Evolutionary conservation across 2,888 invertebrate species (phyloP), one percentile per base, ranked within the genome.

Genomic region (Cremastobaeus sp.): DNA sequence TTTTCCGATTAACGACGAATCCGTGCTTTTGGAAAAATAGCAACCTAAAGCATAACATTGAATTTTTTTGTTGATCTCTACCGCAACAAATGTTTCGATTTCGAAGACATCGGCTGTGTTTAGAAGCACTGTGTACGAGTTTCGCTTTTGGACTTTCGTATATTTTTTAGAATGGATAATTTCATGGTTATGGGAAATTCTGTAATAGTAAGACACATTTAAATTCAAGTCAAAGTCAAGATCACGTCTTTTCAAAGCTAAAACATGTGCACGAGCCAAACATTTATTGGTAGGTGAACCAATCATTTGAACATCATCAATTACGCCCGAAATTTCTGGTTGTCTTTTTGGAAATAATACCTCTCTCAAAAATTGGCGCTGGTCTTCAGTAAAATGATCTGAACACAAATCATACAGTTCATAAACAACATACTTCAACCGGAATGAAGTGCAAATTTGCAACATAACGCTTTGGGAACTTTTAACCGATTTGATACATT

Each of bases 381-480:
- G 2, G 2, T 32, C 2, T 17, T 15, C n/a, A 1, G 48, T 2
- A 17, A 48, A 48, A 32, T n/a, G 4, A 2, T 48, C 6, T 1
- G 2, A 14, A 17, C 18, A 28, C 1, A 41, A n/a, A 28, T 59
- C 37, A 17, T 20, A 59, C 0, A 59, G 1, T 18, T 47, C 5
- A n/a, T 15, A 11, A 2, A 41, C 14, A 4, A 43, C 34, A 20
- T n/a, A 9, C 12, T 14, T 18, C 1, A 55, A 2, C n/a, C 64
- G 43, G 37, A 64, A 54, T 1, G 8, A 35, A 28, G 41, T 45
- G 34, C 48, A 20, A 41, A 75, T 66, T 55, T 77, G 77, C 6
- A 6, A 34, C 8, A 66, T 50, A 17, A 72, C 69, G 3, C 18
- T 32, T 11, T 71, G 60, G 4, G 76, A 64, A 43, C 55, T 76